Percentiles rank a stretch among this genome's conserved stretches.
Evolutionary conservation across 1,140 invertebrate species (phyloP).

Genomic region (Aphelenchoides besseyi): DNA sequence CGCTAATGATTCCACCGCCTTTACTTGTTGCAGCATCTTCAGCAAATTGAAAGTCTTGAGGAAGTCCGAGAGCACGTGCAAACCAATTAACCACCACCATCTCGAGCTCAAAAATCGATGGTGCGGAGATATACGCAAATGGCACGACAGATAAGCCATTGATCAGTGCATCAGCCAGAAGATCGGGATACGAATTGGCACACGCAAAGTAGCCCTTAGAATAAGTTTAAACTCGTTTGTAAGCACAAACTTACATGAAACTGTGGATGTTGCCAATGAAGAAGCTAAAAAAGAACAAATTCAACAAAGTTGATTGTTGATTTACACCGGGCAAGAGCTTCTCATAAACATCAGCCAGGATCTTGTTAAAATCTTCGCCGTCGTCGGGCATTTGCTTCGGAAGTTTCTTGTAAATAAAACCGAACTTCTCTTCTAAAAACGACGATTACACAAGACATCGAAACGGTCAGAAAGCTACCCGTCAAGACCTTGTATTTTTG

Average conservation of each 20-base stretch:
- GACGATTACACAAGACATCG: background rate
- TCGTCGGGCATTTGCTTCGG: background rate
- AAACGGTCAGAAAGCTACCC: background rate
- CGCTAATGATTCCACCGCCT: slow-evolving; percentile 9
- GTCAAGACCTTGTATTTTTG: slow-evolving; percentile 13
- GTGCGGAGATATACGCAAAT: background rate
- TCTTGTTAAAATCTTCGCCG: background rate
- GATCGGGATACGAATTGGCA: background rate
- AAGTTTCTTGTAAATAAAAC: slow-evolving; percentile 12
- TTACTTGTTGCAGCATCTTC: background rate
- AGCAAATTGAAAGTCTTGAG: background rate
- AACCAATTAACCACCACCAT: slow-evolving; percentile 19
- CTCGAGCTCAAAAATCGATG: slow-evolving; percentile 8
- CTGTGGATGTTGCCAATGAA: slow-evolving; percentile 18
- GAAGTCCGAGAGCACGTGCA: slow-evolving; percentile 2
- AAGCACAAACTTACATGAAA: slow-evolving; percentile 10
- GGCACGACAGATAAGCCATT: background rate
- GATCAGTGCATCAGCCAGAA: slow-evolving; percentile 4
- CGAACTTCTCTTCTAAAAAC: slow-evolving; percentile 4
- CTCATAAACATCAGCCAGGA: background rate
- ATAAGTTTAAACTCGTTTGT: background rate
- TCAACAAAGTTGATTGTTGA: no score
- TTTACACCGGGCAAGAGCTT: slow-evolving; percentile 1
- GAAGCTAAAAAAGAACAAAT: no score
- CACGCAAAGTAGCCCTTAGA: slow-evolving; percentile 1